phyloP scores from a whole-genome alignment of 37 sponge, comb jelly and placozoan genomes.

The Tethya wilhelma region DNA sequence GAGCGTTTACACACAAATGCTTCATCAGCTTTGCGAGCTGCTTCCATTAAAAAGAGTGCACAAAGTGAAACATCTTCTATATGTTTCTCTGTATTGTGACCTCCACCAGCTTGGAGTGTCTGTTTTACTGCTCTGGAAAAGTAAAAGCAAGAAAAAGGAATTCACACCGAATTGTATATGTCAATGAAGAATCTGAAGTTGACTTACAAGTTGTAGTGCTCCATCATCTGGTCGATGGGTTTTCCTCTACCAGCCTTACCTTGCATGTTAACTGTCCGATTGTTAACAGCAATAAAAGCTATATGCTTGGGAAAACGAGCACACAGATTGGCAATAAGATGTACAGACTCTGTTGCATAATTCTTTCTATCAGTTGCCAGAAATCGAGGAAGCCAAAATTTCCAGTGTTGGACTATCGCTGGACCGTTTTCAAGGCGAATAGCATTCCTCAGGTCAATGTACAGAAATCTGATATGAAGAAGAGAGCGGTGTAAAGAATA shows the following conservation, averaged over 20 bases:
- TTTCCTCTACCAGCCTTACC: constrained; percentile 38
- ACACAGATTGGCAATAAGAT: constrained; percentile 12
- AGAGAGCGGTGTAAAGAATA: constrained; percentile 5
- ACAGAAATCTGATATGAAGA: constrained; percentile 27
- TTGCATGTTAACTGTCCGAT: constrained; percentile 36
- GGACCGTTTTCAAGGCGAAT: constrained; percentile 37
- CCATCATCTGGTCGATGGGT: constrained; percentile 32
- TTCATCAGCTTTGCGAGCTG: constrained; percentile 11
- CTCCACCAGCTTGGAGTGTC: constrained; percentile 3
- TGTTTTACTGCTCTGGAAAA: constrained; percentile 18
- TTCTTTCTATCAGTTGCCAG: constrained; percentile 2
- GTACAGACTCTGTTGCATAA: constrained; percentile 21
- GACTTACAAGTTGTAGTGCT: constrained; percentile 37
- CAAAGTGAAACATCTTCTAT: constrained; percentile 10
- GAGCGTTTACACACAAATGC: neutral
- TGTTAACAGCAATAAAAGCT: constrained; percentile 38
- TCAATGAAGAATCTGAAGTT: neutral
- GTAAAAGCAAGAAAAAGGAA: too few species aligned
- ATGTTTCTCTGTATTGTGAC: neutral
- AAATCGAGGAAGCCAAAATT: constrained; percentile 25
- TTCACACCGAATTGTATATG: too few species aligned
- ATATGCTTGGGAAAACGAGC: constrained; percentile 38
- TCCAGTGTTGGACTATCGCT: constrained; percentile 30
- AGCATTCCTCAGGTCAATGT: constrained; percentile 7
- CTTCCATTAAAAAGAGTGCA: constrained; percentile 16